Conservation (phyloP, 1,140 invertebrate genomes). For the Mamestra configurata region DNA sequence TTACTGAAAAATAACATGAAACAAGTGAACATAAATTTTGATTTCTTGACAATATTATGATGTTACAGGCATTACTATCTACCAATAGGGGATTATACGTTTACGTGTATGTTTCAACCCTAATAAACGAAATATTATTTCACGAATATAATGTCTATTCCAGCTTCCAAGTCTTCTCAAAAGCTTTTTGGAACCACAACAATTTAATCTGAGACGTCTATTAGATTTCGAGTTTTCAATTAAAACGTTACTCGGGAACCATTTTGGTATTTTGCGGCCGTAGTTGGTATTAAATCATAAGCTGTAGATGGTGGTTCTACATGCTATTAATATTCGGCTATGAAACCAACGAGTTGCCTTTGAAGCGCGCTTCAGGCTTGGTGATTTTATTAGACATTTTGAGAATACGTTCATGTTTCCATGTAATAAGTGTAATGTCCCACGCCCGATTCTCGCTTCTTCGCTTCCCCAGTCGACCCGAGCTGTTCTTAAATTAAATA, state of each 20-base stretch:
- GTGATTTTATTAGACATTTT: background rate
- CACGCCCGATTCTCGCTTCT: background rate
- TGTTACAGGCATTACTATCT: background rate
- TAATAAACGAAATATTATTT: background rate
- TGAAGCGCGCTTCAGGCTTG: background rate
- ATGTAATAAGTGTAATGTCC: background rate
- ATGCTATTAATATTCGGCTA: slow-evolving; percentile 41
- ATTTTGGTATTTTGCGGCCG: slow-evolving; percentile 45
- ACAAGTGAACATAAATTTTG: background rate
- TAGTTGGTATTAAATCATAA: slow-evolving; percentile 50
- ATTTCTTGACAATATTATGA: background rate
- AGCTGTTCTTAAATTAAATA: slow-evolving; percentile 19
- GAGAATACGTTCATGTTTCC: background rate
- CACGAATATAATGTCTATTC: background rate
- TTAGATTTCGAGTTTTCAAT: slow-evolving; percentile 46
- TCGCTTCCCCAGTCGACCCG: background rate
- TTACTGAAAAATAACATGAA: slow-evolving; percentile 6
- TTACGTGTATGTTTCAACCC: background rate
- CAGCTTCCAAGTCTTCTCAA: background rate
- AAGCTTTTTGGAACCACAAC: slow-evolving; percentile 25
- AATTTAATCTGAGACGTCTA: slow-evolving; percentile 48
- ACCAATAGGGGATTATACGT: background rate
- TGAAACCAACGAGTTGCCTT: slow-evolving; percentile 7
- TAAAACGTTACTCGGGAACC: slow-evolving; percentile 39
- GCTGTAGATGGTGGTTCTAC: slow-evolving; percentile 36